Base-by-base conservation (phyloP, 2,888 invertebrate genomes). In the Eremobia ochroleuca region DNA sequence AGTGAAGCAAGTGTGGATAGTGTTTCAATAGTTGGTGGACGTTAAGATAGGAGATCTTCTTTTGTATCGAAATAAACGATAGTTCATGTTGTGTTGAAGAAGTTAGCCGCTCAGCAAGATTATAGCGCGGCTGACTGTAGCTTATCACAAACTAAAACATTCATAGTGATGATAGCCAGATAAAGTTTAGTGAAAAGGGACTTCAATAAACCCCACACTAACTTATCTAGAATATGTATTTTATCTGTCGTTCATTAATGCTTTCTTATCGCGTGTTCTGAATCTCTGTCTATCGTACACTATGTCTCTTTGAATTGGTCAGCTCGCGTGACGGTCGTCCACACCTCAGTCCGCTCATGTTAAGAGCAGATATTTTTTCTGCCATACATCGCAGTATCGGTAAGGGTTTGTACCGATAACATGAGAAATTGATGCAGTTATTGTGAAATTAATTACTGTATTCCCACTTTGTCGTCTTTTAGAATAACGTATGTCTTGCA, bases 241-340 rank as follows among this genome's bases (percentile, higher is more conserved):
- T 66, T 11, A 28, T 37, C 34, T 37, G 18, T 18, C 11, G 4
- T n/a, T n/a, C n/a, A 25, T 55, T 0, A 31, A 43, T 4, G 31
- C 15, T 31, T 55, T n/a, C n/a, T 13, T 9, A n/a, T 0, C 2
- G 18, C 25, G 61, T 40, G 25, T 31, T 1, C n/a, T 59, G 71
- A 6, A 4, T 81, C 46, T 79, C 68, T 79, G 75, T 13, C 0
- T 43, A 49, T 0, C 21, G 2, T 40, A 15, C 9, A 62, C 82
- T 74, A 25, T 78, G 64, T 46, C 4, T 8, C 8, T 28, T 55
- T 55, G 40, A n/a, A 25, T n/a, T 34, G 66, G 59, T 46, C 52
- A 64, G 70, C 25, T 83, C 40, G 80, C 76, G 83, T 83, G 83
- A 68, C 80, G 40, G 40, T 34, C 58, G 37, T n/a, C 70, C 52